Base-by-base conservation (phyloP, 2,888 invertebrate genomes). In the Drosophila longiperda region DNA sequence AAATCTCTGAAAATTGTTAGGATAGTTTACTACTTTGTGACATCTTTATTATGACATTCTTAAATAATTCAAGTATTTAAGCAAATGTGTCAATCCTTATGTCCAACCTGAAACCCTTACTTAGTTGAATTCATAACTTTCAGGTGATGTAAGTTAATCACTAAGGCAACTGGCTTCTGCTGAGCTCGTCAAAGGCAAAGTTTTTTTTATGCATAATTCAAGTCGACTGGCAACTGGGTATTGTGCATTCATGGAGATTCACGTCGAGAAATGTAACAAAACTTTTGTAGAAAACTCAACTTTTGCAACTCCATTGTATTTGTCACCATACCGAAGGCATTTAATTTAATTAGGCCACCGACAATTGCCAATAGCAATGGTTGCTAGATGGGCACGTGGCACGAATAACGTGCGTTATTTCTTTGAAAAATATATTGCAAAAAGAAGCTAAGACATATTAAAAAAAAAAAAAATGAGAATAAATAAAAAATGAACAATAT, bases 381-480 rank as follows among this genome's bases (percentile, higher is more conserved):
- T 68, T 68, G 52, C 62, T 45, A 55, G 60, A 54, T 40, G 50
- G 54, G 76, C 83, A 81, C 89, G 88, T 88, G 87, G 63, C 71
- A 61, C 42, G 73, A 82, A 74, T 66, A 55, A n/a, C n/a, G n/a
- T 65, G 50, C 32, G 32, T 71, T 72, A 64, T 64, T 68, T 72
- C 69, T 64, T 65, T 68, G 55, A 61, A 79, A 73, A 33, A 33
- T 61, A 55, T 65, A 66, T 81, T 71, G 65, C 53, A 78, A 45
- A 42, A 42, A 20, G 20, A 3, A 20, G 12, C 20, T 42, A 6
- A 6, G 12, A 20, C 42, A 42, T 20, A 45, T 20, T 45, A 20
- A 15, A 4, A 0, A 0, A 15, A 0, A 15, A 15, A 15, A 26
- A 15, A 20, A 45, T 20, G 3, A 20, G 20, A 45, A 20, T 52